Conservation (phyloP, 2,797 vertebrate species). For the Gallinago solitaria region DNA sequence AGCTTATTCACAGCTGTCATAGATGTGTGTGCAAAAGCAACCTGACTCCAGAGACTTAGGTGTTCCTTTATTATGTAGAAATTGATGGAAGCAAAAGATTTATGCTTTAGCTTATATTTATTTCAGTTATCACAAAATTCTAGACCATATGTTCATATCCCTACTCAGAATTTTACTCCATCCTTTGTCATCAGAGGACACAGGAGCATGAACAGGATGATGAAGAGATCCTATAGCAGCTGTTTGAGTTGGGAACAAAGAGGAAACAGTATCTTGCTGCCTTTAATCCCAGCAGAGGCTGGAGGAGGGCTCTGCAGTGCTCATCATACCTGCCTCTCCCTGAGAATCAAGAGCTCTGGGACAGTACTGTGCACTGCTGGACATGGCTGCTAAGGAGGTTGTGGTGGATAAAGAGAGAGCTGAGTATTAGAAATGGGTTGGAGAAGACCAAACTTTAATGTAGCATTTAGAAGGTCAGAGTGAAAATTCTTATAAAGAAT, state of each 20-base stretch:
- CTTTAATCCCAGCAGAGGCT: not conserved
- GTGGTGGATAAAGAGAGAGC: not conserved
- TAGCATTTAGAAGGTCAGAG: not conserved
- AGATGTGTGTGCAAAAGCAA: not conserved
- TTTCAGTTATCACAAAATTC: not conserved
- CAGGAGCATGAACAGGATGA: not conserved
- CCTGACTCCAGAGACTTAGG: not conserved
- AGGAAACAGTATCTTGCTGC: not conserved
- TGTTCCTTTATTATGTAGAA: not conserved
- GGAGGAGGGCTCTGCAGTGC: not conserved
- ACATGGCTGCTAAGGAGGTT: not conserved
- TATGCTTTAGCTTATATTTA: not conserved
- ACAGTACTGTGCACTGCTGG: not conserved
- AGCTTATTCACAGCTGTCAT: not conserved
- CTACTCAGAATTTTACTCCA: not conserved
- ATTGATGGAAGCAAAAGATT: not conserved
- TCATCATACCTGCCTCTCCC: not conserved
- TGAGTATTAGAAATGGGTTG: not conserved
- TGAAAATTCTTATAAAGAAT: not conserved
- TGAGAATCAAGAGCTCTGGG: not conserved
- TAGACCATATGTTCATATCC: not conserved
- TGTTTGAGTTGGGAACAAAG: not conserved
- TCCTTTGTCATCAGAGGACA: not conserved
- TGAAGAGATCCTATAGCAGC: not conserved
- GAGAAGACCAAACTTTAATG: not conserved